Evolutionary conservation across 2,113 vertebrate species (phyloP).

Genomic region (Gavialis gangeticus): DNA sequence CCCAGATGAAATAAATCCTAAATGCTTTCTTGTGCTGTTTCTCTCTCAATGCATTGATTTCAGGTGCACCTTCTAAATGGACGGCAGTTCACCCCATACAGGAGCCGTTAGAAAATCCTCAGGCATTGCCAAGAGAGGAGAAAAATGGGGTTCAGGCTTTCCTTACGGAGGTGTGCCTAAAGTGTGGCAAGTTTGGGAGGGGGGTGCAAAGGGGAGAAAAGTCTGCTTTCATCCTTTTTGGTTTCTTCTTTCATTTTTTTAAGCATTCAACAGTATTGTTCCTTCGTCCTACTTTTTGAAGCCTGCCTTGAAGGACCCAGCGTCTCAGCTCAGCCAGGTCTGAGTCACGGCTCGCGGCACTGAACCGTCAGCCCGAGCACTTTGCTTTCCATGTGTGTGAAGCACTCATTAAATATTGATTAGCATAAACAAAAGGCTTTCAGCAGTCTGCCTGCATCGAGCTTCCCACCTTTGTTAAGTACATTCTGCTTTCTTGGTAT

Average conservation of each 20-base stretch:
- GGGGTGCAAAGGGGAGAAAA: not conserved
- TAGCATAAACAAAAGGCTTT: not conserved
- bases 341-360: not conserved
- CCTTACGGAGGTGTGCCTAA: not conserved
- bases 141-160: not conserved
- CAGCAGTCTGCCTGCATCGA: not conserved
- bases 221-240: not conserved
- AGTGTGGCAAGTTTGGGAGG: not conserved
- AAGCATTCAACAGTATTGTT: not conserved
- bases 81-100: not conserved
- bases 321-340: not conserved
- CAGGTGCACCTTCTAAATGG: not conserved
- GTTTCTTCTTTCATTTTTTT: not conserved
- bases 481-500: conserved; percentile 3
- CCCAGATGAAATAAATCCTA: not conserved
- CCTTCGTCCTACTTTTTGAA: not conserved
- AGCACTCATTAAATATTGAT: not conserved
- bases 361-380: not conserved
- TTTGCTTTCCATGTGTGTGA: not conserved
- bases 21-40: not conserved
- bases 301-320: not conserved
- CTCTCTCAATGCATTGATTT: not conserved
- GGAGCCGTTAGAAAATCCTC: not conserved
- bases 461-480: not conserved
- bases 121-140: not conserved